phyloP scores from a whole-genome alignment of 2,113 vertebrate genomes.

The Typhlomys cinereus region DNA sequence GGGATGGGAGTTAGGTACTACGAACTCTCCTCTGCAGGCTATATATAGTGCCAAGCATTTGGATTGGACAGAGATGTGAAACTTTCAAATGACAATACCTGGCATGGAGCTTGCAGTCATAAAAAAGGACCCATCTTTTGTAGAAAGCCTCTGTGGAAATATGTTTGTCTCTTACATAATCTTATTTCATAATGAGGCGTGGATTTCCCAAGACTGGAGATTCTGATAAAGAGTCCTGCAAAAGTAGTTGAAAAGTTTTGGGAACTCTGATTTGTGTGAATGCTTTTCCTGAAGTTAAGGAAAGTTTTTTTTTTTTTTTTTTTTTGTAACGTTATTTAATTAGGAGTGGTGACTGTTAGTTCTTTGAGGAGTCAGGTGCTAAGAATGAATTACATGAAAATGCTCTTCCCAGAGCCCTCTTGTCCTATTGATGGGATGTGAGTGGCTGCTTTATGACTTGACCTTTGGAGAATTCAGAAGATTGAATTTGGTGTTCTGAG shows the following conservation, averaged over 20 bases:
- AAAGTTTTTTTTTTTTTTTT: neutral
- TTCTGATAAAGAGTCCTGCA: conserved; percentile 31
- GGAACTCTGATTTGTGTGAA: conserved; percentile 8
- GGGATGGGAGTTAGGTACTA: neutral
- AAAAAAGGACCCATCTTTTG: conserved; percentile 17
- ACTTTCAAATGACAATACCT: neutral
- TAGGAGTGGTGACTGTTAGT: neutral
- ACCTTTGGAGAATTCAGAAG: neutral
- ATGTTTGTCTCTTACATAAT: neutral
- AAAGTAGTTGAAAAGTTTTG: conserved; percentile 22
- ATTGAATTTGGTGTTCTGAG: neutral
- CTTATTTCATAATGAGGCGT: neutral
- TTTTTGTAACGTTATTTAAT: neutral
- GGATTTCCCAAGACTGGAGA: conserved; percentile 15
- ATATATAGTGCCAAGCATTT: neutral
- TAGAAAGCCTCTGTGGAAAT: conserved; percentile 12
- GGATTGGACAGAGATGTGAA: neutral
- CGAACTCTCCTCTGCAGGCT: neutral
- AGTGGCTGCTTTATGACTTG: neutral
- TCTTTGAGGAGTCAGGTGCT: neutral
- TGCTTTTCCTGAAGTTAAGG: neutral
- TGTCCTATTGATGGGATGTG: neutral
- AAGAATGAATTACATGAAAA: neutral
- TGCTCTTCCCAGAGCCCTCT: neutral
- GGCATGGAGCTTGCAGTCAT: neutral